These are phyloP conservation scores for Prenolepis imparis DNA, from an alignment of 2,888 invertebrate genomes.

Conservation along the genomic window DNA sequence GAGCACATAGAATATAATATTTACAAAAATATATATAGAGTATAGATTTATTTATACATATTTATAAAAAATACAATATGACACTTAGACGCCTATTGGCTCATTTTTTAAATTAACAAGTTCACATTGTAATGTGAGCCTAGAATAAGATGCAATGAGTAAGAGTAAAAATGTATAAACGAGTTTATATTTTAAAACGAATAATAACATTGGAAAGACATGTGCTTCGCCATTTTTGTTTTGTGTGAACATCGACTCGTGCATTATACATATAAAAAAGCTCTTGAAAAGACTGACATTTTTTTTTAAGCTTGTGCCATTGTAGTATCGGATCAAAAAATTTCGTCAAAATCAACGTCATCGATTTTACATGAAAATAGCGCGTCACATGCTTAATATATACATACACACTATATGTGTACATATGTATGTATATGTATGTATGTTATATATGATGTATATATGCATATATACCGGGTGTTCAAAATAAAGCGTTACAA, in stretches of 20 bases:
- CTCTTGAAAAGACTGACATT: constrained; percentile 60
- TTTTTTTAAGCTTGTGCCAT: constrained; percentile 50
- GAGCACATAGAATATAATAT: background rate
- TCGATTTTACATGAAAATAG: constrained; percentile 45
- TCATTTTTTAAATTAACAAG: constrained; percentile 8
- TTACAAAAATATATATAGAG: constrained; percentile 1
- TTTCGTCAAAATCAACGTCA: background rate
- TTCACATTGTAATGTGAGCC: constrained; percentile 15
- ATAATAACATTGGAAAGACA: constrained; percentile 83
- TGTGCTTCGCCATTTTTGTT: constrained; percentile 79
- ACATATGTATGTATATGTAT: background rate
- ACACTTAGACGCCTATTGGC: constrained; percentile 43
- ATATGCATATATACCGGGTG: background rate
- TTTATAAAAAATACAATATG: constrained; percentile 33
- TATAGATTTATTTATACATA: background rate
- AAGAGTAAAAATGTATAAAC: constrained; percentile 27
- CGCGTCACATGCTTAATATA: background rate
- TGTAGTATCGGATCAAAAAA: constrained; percentile 21
- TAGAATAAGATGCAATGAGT: constrained; percentile 13
- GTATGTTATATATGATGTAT: no score
- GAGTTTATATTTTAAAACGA: constrained; percentile 51
- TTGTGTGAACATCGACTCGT: constrained; percentile 81
- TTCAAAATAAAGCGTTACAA: no score
- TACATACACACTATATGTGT: background rate
- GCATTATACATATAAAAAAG: constrained; percentile 81